Evolutionary conservation across 2,113 vertebrate genomes (phyloP), one percentile per base, ranked within the genome.

Genomic region (Macquaria australasica): DNA sequence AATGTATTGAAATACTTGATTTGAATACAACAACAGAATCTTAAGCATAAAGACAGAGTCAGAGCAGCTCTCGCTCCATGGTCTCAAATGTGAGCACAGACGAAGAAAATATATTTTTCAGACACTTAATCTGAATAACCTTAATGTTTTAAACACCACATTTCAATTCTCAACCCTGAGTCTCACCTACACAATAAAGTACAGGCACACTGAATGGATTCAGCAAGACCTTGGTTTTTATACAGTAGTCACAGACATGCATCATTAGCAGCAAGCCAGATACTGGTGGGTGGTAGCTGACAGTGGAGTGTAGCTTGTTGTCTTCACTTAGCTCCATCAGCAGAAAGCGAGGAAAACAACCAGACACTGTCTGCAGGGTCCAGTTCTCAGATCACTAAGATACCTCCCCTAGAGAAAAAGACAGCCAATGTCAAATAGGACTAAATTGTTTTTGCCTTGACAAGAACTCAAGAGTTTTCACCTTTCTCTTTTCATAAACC

Each of bases 251-350:
- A 41, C 71, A 82, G 53, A 68, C 84, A 82, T 34, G 64, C 85
- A 86, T 91, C 81, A 88, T 90, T 89, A 88, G 81, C 78, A 70
- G 79, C 58, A 41, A 73, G 66, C 43, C 79, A 60, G 74, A 87
- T 60, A 77, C 62, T 82, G 59, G 83, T 88, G 81, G 77, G 80
- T 82, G 85, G 87, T 71, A 74, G 83, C 88, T 89, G 79, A 82
- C 84, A 76, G 66, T 68, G 79, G 78, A 78, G 83, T 59, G 77
- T 14, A 83, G 85, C 81, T 72, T 91, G 84, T 90, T 93, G 88
- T 91, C 73, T 90, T 91, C 84, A 89, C 86, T 94, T 89, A 85
- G 67, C 77, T 89, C 80, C 75, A 84, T 90, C 87, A 91, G 79
- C 73, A 81, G 66, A 87, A 74, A 80, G 83, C 20, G 7, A 81